Evolutionary conservation across 2,888 invertebrate genomes (phyloP).

Genomic region (Hololepta plana): DNA sequence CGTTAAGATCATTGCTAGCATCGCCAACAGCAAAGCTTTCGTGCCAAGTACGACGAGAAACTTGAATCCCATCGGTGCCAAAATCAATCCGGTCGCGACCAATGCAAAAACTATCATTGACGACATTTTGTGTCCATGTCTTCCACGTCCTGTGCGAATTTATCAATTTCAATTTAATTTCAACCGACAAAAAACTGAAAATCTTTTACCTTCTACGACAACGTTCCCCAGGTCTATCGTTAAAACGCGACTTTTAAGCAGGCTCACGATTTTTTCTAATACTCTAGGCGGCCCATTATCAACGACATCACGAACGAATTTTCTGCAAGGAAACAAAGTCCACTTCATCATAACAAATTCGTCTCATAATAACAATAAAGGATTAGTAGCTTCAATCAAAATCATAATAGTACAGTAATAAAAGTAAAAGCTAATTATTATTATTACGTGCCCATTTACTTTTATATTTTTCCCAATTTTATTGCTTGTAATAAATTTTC

Average conservation of each 20-base stretch:
- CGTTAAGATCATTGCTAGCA: conserved; percentile 62
- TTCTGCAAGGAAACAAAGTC: neutral
- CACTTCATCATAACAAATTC: neutral
- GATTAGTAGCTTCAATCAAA: neutral
- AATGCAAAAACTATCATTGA: conserved; percentile 65
- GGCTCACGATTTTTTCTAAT: conserved; percentile 35
- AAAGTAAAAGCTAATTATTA: no score
- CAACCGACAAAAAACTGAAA: neutral
- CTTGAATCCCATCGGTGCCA: conserved; percentile 71
- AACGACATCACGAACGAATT: neutral
- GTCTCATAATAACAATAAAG: conserved; percentile 2
- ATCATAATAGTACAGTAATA: neutral
- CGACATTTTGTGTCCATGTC: conserved; percentile 47
- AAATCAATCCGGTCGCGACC: conserved; percentile 54
- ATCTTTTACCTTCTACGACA: neutral
- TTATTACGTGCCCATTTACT: no score
- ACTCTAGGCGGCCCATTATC: conserved; percentile 40
- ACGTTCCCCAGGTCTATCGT: conserved; percentile 42
- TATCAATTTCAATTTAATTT: neutral
- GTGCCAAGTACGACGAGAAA: conserved; percentile 67
- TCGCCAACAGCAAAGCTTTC: conserved; percentile 60
- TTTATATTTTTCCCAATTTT: no score
- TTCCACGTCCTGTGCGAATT: conserved; percentile 29
- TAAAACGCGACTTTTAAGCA: conserved; percentile 44
- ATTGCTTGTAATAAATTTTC: no score